These are phyloP conservation scores for Acromyrmex charruanus DNA, from an alignment of 1,140 invertebrate genomes.

Conservation along the genomic window DNA sequence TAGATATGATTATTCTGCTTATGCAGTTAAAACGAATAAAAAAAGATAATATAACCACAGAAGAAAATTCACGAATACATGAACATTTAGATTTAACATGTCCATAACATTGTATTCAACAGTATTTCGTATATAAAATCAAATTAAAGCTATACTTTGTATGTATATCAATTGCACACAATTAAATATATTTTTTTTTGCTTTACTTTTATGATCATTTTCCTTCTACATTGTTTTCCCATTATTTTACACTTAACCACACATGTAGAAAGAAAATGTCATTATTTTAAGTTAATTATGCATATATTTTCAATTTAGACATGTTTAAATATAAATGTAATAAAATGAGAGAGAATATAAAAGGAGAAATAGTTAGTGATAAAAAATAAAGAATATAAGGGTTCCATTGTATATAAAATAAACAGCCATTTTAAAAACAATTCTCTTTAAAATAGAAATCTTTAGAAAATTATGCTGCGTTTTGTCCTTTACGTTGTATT, in stretches of 20 bases:
- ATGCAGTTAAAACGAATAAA: neutral
- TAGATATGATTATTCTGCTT: neutral
- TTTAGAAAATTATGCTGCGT: neutral
- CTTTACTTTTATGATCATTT: neutral
- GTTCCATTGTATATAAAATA: neutral
- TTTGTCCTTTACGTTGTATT: conserved; percentile 5
- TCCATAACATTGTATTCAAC: neutral
- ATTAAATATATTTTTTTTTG: neutral
- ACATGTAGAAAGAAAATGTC: neutral
- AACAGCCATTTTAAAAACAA: neutral
- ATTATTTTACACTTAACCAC: neutral
- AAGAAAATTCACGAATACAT: neutral
- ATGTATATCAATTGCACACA: neutral
- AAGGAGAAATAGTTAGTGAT: neutral
- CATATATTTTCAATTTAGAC: neutral
- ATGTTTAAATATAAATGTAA: neutral
- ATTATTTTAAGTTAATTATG: neutral
- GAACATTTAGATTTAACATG: neutral
- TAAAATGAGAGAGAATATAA: neutral
- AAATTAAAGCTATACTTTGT: conserved; percentile 6
- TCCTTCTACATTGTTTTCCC: neutral
- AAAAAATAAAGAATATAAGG: neutral
- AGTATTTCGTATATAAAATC: neutral
- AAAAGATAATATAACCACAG: neutral
- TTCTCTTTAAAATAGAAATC: conserved; percentile 1